phyloP scores from a whole-genome alignment of 2,113 vertebrate species.

The Pungitius pungitius region DNA sequence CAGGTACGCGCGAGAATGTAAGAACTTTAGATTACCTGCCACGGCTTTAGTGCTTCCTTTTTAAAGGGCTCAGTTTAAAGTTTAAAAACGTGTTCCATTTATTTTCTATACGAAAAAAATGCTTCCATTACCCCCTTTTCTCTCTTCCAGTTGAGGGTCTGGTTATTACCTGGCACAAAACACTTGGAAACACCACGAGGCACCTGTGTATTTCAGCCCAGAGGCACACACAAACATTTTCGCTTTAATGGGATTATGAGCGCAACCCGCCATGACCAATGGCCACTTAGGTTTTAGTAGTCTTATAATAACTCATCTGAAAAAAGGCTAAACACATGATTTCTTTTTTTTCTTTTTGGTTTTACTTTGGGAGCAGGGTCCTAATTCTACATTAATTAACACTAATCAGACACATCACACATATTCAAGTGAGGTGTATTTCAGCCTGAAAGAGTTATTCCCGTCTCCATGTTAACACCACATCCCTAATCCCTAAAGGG shows the following conservation, averaged over 20 bases:
- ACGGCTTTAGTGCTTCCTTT: background rate
- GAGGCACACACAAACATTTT: background rate
- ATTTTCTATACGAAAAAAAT: background rate
- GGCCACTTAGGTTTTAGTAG: background rate
- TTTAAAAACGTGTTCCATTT: background rate
- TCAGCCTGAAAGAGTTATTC: too few relatives aligned
- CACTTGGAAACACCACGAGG: background rate
- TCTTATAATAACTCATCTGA: background rate
- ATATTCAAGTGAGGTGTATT: too few relatives aligned
- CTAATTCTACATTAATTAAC: background rate
- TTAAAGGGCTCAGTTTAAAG: background rate
- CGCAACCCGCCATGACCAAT: background rate
- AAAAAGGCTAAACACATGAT: background rate
- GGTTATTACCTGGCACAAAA: background rate
- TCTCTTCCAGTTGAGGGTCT: background rate
- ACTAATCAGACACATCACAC: background rate
- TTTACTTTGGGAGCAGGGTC: background rate
- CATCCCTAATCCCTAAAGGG: slow-evolving; percentile 53
- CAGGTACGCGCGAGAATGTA: background rate
- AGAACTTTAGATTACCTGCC: background rate
- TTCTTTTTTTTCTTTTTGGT: background rate
- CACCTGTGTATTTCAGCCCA: background rate
- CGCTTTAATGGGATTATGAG: background rate
- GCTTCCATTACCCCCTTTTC: background rate
- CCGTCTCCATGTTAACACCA: slow-evolving; percentile 53